Conservation (phyloP, 1,140 invertebrate genomes). For the Achatina immaculata region DNA sequence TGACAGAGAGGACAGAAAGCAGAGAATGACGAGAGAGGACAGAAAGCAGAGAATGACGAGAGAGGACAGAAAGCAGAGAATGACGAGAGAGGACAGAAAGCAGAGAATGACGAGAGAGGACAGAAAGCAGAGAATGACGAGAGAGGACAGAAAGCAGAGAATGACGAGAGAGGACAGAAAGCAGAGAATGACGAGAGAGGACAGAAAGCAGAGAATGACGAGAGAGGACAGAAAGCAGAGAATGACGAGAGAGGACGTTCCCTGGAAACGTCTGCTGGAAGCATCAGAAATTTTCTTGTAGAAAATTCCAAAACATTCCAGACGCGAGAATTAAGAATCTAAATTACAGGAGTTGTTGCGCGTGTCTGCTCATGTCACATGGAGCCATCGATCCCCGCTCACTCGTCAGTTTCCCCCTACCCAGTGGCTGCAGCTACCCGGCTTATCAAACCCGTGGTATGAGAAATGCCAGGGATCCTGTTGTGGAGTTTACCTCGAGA, state of each 20-base stretch:
- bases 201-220: not conserved
- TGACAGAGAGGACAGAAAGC: no score
- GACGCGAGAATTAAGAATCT: not conserved
- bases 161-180: no score
- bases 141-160: not conserved
- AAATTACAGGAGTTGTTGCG: conserved; percentile 3
- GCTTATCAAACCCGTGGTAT: not conserved
- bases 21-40: not conserved
- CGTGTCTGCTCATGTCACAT: not conserved
- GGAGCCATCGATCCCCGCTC: not conserved
- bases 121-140: no score
- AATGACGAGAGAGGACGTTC: not conserved
- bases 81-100: no score
- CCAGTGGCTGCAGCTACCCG: conserved; percentile 18
- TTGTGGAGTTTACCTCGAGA: not conserved
- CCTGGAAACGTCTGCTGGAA: not conserved
- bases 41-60: no score
- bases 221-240: not conserved
- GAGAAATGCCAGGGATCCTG: conserved; percentile 7
- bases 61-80: not conserved
- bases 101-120: not conserved
- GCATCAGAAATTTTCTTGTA: not conserved
- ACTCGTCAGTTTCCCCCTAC: not conserved
- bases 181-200: no score
- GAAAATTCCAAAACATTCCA: conserved; percentile 37